phyloP scores from a whole-genome alignment of 1,140 invertebrate genomes.

The Calycopis cecrops region DNA sequence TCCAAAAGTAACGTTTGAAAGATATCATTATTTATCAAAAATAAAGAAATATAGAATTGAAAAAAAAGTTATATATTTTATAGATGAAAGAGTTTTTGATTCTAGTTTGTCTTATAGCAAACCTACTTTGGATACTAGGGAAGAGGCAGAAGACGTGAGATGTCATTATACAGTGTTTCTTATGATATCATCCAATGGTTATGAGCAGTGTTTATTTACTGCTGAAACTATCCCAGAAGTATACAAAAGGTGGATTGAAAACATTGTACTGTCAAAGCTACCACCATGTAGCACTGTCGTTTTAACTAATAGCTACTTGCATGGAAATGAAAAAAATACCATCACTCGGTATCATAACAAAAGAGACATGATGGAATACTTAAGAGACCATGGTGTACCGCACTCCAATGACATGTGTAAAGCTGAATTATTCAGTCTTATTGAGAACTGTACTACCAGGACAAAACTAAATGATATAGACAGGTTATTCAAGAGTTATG shows the following conservation, averaged over 20 bases:
- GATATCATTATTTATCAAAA: slow-evolving; percentile 34
- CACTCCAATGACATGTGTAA: slow-evolving; percentile 30
- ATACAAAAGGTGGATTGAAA: slow-evolving; percentile 40
- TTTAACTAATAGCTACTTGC: slow-evolving; percentile 30
- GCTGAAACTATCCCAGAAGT: slow-evolving; percentile 19
- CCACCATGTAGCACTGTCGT: slow-evolving; percentile 33
- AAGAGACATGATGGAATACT: slow-evolving; percentile 37
- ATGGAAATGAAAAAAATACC: slow-evolving; percentile 19
- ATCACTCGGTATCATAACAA: slow-evolving; percentile 37
- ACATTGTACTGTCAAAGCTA: slow-evolving; percentile 32
- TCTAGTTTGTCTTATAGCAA: neutral
- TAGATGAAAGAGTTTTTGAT: slow-evolving; percentile 35
- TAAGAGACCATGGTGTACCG: slow-evolving; percentile 35
- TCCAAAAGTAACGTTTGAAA: slow-evolving; percentile 36
- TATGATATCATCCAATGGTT: slow-evolving; percentile 29
- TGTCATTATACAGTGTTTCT: slow-evolving; percentile 23
- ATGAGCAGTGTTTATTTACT: slow-evolving; percentile 32
- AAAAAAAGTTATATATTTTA: slow-evolving; percentile 30
- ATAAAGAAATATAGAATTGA: slow-evolving; percentile 26
- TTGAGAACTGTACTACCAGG: slow-evolving; percentile 27
- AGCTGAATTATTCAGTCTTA: slow-evolving; percentile 39
- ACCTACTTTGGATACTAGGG: neutral
- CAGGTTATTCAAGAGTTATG: slow-evolving; percentile 32
- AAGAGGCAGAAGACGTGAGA: neutral
- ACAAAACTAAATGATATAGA: slow-evolving; percentile 26